Conservation (phyloP, 2,797 vertebrate species). For the Acanthurus tractus region DNA sequence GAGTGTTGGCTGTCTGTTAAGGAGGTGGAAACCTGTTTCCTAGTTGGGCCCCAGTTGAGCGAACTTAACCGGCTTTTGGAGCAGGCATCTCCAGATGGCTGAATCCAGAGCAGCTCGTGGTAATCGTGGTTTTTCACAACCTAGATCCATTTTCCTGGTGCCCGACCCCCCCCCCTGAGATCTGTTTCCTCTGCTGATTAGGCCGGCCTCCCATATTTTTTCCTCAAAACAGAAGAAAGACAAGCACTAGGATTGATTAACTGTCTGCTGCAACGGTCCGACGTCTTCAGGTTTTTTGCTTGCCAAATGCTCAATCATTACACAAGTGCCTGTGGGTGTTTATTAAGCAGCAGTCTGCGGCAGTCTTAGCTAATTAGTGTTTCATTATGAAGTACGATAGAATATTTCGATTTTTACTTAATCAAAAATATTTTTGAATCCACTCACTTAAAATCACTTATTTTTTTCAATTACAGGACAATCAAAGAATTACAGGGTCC, state of each 20-base stretch:
- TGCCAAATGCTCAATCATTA: constrained; percentile 34
- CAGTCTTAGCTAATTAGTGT: neutral
- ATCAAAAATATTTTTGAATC: constrained; percentile 4
- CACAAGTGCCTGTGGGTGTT: constrained; percentile 24
- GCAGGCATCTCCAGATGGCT: constrained; percentile 87
- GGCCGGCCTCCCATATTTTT: constrained; percentile 82
- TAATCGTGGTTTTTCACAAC: constrained; percentile 88
- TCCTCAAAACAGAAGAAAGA: constrained; percentile 75
- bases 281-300: constrained; percentile 40
- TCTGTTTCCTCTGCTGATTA: constrained; percentile 89
- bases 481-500: constrained; percentile 29
- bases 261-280: constrained; percentile 74
- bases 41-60: constrained; percentile 82
- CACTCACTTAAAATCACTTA: constrained; percentile 10
- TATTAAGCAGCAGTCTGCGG: constrained; percentile 3
- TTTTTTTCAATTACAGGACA: constrained; percentile 66
- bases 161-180: constrained; percentile 72
- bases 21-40: constrained; percentile 85
- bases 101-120: constrained; percentile 87
- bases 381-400: neutral
- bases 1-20: constrained; percentile 75
- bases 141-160: constrained; percentile 88
- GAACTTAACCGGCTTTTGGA: constrained; percentile 85
- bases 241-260: constrained; percentile 80
- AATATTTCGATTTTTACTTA: neutral